A percentile compares a stretch with the other conserved stretches of the same genome.
Evolutionary conservation across 2,113 vertebrate species (phyloP).

Genomic region (Empidonax alnorum): DNA sequence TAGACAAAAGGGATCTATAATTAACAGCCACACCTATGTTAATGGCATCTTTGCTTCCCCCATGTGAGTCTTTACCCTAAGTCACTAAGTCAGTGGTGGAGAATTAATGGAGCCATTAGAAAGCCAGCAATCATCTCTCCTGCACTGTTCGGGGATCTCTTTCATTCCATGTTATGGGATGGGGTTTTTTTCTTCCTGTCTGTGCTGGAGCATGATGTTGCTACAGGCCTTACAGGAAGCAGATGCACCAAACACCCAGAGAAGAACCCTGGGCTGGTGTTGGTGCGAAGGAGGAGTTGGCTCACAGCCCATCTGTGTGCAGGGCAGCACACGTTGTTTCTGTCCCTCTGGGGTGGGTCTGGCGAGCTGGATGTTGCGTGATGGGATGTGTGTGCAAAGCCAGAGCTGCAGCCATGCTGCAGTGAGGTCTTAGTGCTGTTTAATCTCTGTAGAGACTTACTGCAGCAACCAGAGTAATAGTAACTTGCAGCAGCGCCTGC

Average conservation of each 20-base stretch:
- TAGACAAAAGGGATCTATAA: neutral
- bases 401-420: neutral
- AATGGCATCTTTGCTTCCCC: neutral
- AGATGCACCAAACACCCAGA: neutral
- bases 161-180: neutral
- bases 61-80: neutral
- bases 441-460: neutral
- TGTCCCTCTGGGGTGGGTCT: neutral
- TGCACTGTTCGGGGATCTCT: neutral
- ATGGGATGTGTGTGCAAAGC: neutral
- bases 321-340: fast-evolving
- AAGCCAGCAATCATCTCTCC: neutral
- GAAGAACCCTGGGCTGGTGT: neutral
- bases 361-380: neutral
- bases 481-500: neutral
- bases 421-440: neutral
- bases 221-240: neutral
- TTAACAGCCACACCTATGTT: neutral
- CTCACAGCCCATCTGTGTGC: neutral
- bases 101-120: neutral
- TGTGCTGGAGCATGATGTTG: fast-evolving
- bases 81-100: neutral
- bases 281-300: neutral
- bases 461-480: neutral
- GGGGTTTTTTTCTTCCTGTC: neutral